Evolutionary conservation across 2,888 invertebrate genomes (phyloP).

Genomic region (Trissolcus brochymenae): DNA sequence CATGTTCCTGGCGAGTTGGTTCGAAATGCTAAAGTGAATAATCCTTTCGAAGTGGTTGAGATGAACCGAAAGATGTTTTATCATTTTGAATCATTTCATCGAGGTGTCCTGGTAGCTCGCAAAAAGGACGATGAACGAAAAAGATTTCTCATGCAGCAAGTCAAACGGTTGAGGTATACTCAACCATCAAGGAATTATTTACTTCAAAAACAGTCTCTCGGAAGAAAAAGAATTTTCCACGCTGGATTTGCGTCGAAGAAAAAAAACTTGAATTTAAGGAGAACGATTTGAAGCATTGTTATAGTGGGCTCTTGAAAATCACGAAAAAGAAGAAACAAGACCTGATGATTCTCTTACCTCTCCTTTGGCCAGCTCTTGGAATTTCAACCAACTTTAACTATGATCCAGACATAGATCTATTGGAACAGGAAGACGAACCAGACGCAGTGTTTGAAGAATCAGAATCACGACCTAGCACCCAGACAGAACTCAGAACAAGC

Average conservation of each 20-base stretch:
- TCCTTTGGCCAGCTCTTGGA: constrained; percentile 18
- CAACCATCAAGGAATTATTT: constrained; percentile 26
- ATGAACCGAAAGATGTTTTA: constrained; percentile 14
- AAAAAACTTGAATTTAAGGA: neutral
- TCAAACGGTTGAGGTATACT: constrained; percentile 32
- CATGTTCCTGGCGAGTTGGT: constrained; percentile 24
- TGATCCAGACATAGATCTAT: constrained; percentile 10
- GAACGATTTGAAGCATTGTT: constrained; percentile 21
- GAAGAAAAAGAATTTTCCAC: constrained; percentile 12
- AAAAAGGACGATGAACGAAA: neutral
- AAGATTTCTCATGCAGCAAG: neutral
- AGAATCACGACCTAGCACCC: too few species aligned
- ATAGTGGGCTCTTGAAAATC: constrained; percentile 35
- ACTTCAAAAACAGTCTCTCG: constrained; percentile 25
- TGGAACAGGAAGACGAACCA: too few species aligned
- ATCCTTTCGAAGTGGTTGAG: constrained; percentile 24
- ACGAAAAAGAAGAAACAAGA: constrained; percentile 51
- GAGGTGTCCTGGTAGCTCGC: neutral
- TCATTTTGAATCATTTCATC: constrained; percentile 12
- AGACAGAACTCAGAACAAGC: too few species aligned
- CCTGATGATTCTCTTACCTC: constrained; percentile 43
- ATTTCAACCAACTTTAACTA: neutral
- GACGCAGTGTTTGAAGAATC: too few species aligned
- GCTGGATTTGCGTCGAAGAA: constrained; percentile 9
- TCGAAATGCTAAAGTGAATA: constrained; percentile 5